Evolutionary conservation across 2,113 vertebrate genomes (phyloP).

Genomic region (Dicerorhinus sumatrensis): DNA sequence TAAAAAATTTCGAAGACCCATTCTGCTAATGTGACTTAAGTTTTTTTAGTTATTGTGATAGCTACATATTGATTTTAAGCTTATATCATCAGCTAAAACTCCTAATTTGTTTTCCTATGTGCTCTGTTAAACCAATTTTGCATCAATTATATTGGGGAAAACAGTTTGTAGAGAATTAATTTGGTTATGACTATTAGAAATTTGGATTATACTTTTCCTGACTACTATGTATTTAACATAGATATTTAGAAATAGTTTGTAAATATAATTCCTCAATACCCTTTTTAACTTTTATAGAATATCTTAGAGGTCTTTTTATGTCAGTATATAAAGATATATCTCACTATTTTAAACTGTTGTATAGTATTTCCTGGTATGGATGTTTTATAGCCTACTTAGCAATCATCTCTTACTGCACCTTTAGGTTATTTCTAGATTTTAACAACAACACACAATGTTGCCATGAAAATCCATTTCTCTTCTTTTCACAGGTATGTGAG

Average conservation of each 20-base stretch:
- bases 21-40: background rate
- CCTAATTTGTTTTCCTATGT: background rate
- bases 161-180: background rate
- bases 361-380: background rate
- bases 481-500: background rate
- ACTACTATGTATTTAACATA: slow-evolving; percentile 11
- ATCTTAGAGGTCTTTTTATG: slow-evolving; percentile 25
- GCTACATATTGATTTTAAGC: background rate
- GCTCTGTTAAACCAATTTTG: background rate
- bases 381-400: slow-evolving; percentile 54
- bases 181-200: background rate
- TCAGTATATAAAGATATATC: background rate
- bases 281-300: background rate
- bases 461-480: background rate
- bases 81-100: background rate
- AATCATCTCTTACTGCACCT: background rate
- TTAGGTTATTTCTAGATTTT: slow-evolving; percentile 52
- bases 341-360: background rate
- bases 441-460: background rate
- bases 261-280: slow-evolving; percentile 6
- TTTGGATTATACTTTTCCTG: background rate
- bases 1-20: background rate
- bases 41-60: background rate
- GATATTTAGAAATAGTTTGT: slow-evolving; percentile 46
- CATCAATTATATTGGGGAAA: background rate